These are phyloP conservation scores for Clistopyga incitator DNA, from an alignment of 2,888 invertebrate species.

Conservation along the genomic window DNA sequence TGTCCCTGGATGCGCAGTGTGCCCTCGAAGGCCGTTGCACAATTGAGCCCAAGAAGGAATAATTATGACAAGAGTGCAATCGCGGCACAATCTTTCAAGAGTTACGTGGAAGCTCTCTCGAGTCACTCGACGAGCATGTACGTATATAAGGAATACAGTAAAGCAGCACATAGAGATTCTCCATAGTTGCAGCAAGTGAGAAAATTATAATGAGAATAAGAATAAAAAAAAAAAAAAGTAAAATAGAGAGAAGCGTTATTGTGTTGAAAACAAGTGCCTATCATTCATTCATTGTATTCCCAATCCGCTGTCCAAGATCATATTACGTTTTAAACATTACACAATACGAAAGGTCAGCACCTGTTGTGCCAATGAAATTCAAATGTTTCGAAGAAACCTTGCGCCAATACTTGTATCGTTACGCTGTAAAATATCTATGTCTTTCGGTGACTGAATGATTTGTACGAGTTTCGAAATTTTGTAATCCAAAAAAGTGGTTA, in stretches of 20 bases:
- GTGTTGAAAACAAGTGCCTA: constrained; percentile 12
- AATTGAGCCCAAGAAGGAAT: constrained; percentile 67
- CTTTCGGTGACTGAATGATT: too few species aligned
- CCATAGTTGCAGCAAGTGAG: constrained; percentile 16
- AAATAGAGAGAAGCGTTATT: constrained; percentile 24
- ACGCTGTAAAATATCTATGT: too few species aligned
- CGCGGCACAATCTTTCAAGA: constrained; percentile 43
- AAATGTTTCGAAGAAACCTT: background rate
- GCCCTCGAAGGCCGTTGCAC: constrained; percentile 66
- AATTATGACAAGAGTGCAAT: constrained; percentile 64
- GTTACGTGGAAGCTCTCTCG: constrained; percentile 42
- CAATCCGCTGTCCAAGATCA: constrained; percentile 16
- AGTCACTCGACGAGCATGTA: background rate
- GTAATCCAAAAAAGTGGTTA: too few species aligned
- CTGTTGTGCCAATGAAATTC: constrained; percentile 18
- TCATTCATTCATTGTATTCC: constrained; percentile 17
- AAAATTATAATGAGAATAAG: constrained; percentile 38
- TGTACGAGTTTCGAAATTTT: too few species aligned
- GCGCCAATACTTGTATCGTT: background rate
- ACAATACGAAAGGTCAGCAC: constrained; percentile 12
- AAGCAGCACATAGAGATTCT: constrained; percentile 28
- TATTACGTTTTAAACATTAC: background rate
- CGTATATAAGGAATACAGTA: constrained; percentile 7
- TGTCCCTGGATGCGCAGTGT: constrained; percentile 25
- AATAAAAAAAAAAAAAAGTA: constrained; percentile 42